Conservation (phyloP, 2,113 vertebrate species). For the Nycticebus coucang region DNA sequence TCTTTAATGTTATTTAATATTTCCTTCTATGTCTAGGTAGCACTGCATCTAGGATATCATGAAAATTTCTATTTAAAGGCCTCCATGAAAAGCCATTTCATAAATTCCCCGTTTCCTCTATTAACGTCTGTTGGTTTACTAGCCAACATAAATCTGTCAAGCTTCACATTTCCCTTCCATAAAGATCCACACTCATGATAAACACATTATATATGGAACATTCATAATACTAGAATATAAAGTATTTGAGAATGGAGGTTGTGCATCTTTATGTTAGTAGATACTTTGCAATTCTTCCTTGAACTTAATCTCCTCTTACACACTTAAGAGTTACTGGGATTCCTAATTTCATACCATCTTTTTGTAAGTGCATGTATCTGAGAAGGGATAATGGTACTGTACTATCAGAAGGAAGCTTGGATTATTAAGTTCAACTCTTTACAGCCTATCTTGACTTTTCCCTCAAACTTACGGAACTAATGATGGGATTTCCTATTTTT, state of each 20-base stretch:
- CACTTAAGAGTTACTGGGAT: background rate
- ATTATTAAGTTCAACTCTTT: background rate
- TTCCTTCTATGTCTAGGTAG: background rate
- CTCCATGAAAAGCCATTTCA: background rate
- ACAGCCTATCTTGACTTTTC: background rate
- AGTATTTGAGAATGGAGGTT: constrained; percentile 15
- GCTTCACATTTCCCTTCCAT: background rate
- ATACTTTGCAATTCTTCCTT: background rate
- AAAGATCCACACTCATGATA: background rate
- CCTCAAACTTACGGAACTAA: constrained; percentile 9
- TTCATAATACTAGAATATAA: background rate
- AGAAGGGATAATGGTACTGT: background rate
- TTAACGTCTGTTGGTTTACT: background rate
- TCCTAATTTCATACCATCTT: background rate
- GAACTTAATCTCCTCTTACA: background rate
- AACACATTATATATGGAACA: background rate
- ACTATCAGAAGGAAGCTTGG: background rate
- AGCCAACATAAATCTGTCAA: background rate
- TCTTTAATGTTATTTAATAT: background rate
- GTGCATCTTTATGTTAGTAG: background rate
- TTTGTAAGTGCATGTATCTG: background rate
- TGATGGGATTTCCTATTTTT: constrained; percentile 14
- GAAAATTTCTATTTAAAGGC: constrained; percentile 24
- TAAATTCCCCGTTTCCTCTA: background rate
- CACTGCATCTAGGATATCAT: background rate